Evolutionary conservation across 2,797 vertebrate species (phyloP).

Genomic region (Xiphophorus birchmanni): DNA sequence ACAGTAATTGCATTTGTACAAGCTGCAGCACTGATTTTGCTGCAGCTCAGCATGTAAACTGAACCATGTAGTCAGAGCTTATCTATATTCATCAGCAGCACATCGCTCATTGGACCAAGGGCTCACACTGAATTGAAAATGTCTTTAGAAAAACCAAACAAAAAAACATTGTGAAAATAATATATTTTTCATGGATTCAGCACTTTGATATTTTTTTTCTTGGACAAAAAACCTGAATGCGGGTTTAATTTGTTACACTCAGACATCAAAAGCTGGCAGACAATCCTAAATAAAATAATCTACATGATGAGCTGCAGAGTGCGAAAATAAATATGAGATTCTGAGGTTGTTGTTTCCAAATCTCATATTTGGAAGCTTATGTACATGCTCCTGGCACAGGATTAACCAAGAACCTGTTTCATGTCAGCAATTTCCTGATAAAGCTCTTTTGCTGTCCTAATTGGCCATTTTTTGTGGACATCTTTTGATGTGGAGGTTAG

Average conservation of each 20-base stretch:
- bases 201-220: constrained; percentile 31
- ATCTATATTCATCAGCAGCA: background rate
- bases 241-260: constrained; percentile 49
- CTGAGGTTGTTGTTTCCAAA: constrained; percentile 30
- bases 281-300: constrained; percentile 31
- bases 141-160: constrained; percentile 53
- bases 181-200: constrained; percentile 35
- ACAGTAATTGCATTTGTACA: background rate
- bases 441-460: constrained; percentile 71
- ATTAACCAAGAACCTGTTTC: constrained; percentile 52
- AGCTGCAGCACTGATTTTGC: background rate
- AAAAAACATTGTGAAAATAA: constrained; percentile 59
- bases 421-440: constrained; percentile 54
- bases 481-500: constrained; percentile 67
- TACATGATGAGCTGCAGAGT: background rate
- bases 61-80: background rate
- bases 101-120: constrained; percentile 43
- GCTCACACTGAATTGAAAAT: constrained; percentile 51
- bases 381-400: constrained; percentile 47
- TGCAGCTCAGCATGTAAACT: background rate
- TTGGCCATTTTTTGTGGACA: constrained; percentile 67
- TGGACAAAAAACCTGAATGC: constrained; percentile 43
- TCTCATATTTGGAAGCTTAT: constrained; percentile 34
- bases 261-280: constrained; percentile 49
- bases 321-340: constrained; percentile 33